These are phyloP conservation scores for Allenopithecus nigroviridis DNA, from an alignment of 2,797 vertebrate genomes.

Conservation along the genomic window DNA sequence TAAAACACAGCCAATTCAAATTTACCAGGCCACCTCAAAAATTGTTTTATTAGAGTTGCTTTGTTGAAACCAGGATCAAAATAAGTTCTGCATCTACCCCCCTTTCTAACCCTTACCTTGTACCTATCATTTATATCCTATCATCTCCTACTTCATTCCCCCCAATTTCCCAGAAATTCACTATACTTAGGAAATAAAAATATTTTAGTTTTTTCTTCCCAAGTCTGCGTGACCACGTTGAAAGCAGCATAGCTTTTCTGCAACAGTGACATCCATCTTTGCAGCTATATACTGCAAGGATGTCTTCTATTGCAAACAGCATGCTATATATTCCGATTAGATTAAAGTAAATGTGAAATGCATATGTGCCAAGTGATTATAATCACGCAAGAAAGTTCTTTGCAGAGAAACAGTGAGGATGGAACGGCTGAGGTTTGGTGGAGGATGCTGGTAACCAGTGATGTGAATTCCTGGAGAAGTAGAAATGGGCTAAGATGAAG, in stretches of 20 bases:
- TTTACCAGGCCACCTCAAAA: background rate
- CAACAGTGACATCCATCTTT: conserved; percentile 69
- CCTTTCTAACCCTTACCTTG: background rate
- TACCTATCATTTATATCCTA: background rate
- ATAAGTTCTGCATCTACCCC: conserved; percentile 11
- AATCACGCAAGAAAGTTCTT: conserved; percentile 61
- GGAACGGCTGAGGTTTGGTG: background rate
- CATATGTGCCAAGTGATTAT: conserved; percentile 60
- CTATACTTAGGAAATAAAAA: conserved; percentile 69
- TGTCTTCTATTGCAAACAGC: conserved; percentile 75
- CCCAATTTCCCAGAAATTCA: background rate
- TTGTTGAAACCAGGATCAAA: background rate
- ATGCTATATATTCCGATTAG: conserved; percentile 63
- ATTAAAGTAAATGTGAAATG: conserved; percentile 61
- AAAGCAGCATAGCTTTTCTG: conserved; percentile 73
- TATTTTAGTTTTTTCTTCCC: conserved; percentile 55
- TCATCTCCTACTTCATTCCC: background rate
- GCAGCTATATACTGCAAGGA: conserved; percentile 69
- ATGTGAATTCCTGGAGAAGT: background rate
- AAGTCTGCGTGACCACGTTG: conserved; percentile 73
- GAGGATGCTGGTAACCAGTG: background rate
- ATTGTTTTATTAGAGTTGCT: background rate
- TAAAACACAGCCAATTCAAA: background rate
- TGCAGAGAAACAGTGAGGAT: conserved; percentile 69
- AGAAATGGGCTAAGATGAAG: background rate